Evolutionary conservation across 2,888 invertebrate species (phyloP).

Genomic region (Cataglyphis cursor): DNA sequence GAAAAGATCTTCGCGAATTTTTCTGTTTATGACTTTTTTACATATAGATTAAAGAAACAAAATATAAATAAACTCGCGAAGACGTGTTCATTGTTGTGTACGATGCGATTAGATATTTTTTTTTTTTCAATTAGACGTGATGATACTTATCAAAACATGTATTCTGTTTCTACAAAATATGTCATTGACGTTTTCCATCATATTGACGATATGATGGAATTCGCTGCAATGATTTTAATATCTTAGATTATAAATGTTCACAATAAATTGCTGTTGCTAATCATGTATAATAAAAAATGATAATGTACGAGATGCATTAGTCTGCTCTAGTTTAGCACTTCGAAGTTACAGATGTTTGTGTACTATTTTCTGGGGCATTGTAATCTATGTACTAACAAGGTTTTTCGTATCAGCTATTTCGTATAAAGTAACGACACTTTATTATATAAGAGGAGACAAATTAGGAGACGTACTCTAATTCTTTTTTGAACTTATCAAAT

Average conservation of each 20-base stretch:
- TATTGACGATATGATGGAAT: background rate
- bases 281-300: background rate
- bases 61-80: background rate
- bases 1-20: background rate
- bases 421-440: slow-evolving; percentile 8
- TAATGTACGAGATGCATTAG: background rate
- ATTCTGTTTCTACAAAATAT: background rate
- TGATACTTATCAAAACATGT: too few relatives aligned
- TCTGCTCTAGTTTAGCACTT: background rate
- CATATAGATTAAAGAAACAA: background rate
- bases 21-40: background rate
- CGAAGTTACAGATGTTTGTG: background rate
- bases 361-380: background rate
- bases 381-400: background rate
- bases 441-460: background rate
- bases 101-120: too few relatives aligned
- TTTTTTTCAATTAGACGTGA: too few relatives aligned
- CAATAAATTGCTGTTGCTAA: background rate
- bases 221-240: background rate
- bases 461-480: background rate
- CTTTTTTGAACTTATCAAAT: slow-evolving; percentile 3
- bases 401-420: background rate
- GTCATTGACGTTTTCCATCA: background rate
- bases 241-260: background rate
- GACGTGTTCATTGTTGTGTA: too few relatives aligned